These are phyloP conservation scores for Tympanoctomys barrerae DNA, from an alignment of 2,797 vertebrate genomes.

Conservation along the genomic window DNA sequence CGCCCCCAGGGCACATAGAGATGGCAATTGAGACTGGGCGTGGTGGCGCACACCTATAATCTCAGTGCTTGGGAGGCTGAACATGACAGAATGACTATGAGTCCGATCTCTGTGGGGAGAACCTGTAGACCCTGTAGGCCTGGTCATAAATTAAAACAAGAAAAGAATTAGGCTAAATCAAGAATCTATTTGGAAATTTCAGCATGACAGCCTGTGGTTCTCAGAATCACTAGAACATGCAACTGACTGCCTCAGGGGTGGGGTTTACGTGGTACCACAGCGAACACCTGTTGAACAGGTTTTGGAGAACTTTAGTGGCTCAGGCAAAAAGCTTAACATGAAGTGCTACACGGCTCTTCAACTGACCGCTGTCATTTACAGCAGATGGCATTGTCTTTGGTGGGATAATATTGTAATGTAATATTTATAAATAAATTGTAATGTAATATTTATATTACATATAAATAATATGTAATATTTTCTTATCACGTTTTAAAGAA, in stretches of 20 bases:
- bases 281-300: background rate
- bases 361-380: background rate
- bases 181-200: background rate
- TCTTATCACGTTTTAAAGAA: constrained; percentile 2
- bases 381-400: background rate
- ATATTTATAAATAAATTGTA: too few species aligned
- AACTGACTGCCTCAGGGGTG: background rate
- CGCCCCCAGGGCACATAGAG: too few species aligned
- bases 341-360: background rate
- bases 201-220: background rate
- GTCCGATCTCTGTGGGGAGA: too few species aligned
- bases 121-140: too few species aligned
- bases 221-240: background rate
- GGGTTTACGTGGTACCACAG: background rate
- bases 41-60: too few species aligned
- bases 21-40: too few species aligned
- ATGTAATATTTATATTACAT: too few species aligned
- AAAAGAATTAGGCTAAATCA: constrained; percentile 26
- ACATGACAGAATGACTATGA: too few species aligned
- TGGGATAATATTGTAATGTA: background rate
- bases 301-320: background rate
- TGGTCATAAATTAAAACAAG: too few species aligned
- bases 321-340: background rate
- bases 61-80: too few species aligned
- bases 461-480: background rate